Conservation (phyloP, 2,888 invertebrate species). For the Malacosoma neustria region DNA sequence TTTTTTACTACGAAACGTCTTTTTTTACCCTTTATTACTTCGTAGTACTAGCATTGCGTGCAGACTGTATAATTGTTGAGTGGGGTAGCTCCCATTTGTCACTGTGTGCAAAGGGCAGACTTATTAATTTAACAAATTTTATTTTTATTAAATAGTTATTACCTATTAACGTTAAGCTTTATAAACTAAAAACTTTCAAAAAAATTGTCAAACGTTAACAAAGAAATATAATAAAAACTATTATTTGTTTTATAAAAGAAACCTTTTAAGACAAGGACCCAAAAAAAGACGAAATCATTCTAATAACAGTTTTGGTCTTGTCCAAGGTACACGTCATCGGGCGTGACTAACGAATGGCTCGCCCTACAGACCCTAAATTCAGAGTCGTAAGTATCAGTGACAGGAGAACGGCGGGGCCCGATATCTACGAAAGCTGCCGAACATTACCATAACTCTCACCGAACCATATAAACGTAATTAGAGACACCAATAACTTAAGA, state of each 20-base stretch:
- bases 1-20: constrained; percentile 66
- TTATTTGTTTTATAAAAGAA: too few relatives aligned
- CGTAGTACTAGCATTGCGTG: constrained; percentile 57
- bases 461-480: constrained; percentile 65
- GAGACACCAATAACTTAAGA: constrained; percentile 58
- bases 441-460: constrained; percentile 66
- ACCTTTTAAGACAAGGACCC: constrained; percentile 57
- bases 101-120: too few relatives aligned
- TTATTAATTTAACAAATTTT: too few relatives aligned
- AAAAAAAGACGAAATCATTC: constrained; percentile 53
- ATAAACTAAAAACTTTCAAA: neutral
- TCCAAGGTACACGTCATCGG: constrained; percentile 75
- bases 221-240: neutral
- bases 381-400: constrained; percentile 72
- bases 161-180: neutral
- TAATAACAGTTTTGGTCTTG: constrained; percentile 74
- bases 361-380: constrained; percentile 74
- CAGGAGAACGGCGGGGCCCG: constrained; percentile 39
- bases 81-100: too few relatives aligned
- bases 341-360: constrained; percentile 75
- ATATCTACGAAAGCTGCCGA: constrained; percentile 55
- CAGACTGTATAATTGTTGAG: constrained; percentile 53
- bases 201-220: neutral
- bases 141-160: neutral
- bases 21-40: constrained; percentile 64